Percentiles rank a stretch among this genome's conserved stretches.
phyloP scores from a whole-genome alignment of 2,888 invertebrate genomes.

The Dascillus cervinus region DNA sequence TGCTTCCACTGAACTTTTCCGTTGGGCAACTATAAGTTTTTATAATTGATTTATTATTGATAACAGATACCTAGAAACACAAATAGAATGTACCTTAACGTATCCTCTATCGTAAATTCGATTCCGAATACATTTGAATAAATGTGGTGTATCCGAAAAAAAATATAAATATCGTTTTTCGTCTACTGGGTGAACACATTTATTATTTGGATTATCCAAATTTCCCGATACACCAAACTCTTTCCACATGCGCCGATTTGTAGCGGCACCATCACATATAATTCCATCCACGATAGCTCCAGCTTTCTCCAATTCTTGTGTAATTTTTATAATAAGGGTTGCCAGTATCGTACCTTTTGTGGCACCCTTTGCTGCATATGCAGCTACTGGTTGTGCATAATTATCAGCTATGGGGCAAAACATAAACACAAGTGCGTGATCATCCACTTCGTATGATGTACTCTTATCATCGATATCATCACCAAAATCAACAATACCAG shows the following conservation, averaged over 20 bases:
- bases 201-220: slow-evolving; percentile 4
- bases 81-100: slow-evolving; percentile 2
- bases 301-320: no score
- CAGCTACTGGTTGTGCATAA: slow-evolving; percentile 8
- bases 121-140: slow-evolving; percentile 11
- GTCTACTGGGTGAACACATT: slow-evolving; percentile 10
- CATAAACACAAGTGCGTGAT: slow-evolving; percentile 11
- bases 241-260: slow-evolving; percentile 18
- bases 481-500: slow-evolving; percentile 8
- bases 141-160: slow-evolving; percentile 15
- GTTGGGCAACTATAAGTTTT: slow-evolving; percentile 1
- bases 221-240: slow-evolving; percentile 9
- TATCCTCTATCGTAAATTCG: slow-evolving; percentile 1
- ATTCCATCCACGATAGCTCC: no score
- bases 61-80: neutral
- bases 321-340: no score
- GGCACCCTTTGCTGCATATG: slow-evolving; percentile 8
- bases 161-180: slow-evolving; percentile 9
- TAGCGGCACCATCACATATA: slow-evolving; percentile 15
- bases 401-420: slow-evolving; percentile 6
- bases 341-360: slow-evolving; percentile 6
- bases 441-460: slow-evolving; percentile 3
- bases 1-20: slow-evolving; percentile 2
- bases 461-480: slow-evolving; percentile 1
- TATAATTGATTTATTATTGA: neutral